phyloP scores from a whole-genome alignment of 2,113 vertebrate genomes.

The Otocyon megalotis region DNA sequence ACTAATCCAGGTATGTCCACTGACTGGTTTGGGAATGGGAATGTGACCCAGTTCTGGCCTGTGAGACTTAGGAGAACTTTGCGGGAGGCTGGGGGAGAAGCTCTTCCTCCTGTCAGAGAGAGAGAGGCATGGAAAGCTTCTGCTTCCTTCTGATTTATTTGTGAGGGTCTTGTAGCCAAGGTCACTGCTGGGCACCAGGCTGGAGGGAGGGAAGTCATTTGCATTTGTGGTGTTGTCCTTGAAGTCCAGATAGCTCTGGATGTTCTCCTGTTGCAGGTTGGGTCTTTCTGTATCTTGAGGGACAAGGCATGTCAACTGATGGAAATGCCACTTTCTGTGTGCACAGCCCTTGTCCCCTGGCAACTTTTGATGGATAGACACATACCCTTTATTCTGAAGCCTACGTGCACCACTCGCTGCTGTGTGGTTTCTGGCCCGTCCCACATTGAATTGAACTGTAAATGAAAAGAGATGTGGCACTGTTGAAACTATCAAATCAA shows the following conservation, averaged over 20 bases:
- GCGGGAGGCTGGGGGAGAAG: background rate
- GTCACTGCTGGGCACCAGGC: background rate
- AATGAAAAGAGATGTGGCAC: background rate
- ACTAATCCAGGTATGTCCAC: fast-evolving
- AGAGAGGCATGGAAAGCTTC: background rate
- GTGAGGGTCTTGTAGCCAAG: background rate
- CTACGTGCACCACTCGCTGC: fast-evolving
- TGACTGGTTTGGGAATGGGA: background rate
- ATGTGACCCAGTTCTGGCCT: background rate
- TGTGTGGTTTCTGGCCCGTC: background rate
- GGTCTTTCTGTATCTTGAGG: background rate
- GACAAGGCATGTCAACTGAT: fast-evolving
- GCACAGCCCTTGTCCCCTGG: fast-evolving
- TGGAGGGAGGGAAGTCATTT: fast-evolving
- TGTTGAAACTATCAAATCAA: fast-evolving
- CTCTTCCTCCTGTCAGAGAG: background rate
- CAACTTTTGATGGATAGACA: fast-evolving
- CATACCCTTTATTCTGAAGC: fast-evolving
- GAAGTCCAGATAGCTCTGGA: background rate
- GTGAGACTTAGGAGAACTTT: background rate
- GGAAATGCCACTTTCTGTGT: fast-evolving
- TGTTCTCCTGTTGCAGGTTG: fast-evolving
- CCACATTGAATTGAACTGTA: no score
- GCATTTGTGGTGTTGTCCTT: fast-evolving
- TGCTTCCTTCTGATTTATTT: background rate